A percentile compares a stretch with the other conserved stretches of the same genome.
phyloP scores from a whole-genome alignment of 2,797 vertebrate species.

The Phoebastria nigripes region DNA sequence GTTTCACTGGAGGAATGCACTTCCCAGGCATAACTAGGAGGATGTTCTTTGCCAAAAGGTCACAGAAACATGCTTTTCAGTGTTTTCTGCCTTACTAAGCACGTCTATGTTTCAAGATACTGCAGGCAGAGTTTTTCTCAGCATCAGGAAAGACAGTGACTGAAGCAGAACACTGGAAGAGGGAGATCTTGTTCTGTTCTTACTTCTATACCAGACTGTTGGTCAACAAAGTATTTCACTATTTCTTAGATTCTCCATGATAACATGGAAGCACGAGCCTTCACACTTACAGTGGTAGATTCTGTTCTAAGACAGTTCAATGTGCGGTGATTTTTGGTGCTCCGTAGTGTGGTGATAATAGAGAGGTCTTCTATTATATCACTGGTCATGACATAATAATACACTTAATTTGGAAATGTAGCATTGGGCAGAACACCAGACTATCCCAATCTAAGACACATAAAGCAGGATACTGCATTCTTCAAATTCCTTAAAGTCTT shows the following conservation, averaged over 20 bases:
- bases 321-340: rapidly evolving
- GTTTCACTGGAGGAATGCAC: background rate
- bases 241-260: background rate
- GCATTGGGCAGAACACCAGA: background rate
- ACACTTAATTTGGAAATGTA: background rate
- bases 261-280: background rate
- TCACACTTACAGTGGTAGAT: background rate
- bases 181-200: background rate
- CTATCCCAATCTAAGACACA: background rate
- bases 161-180: background rate
- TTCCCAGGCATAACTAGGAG: background rate
- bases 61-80: background rate
- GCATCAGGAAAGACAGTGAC: background rate
- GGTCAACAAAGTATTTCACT: background rate
- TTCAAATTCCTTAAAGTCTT: background rate
- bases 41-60: background rate
- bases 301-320: background rate
- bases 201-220: background rate
- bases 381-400: background rate
- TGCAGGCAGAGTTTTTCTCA: background rate
- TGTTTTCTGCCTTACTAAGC: background rate
- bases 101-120: background rate
- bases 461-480: background rate
- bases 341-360: background rate
- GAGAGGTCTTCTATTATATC: background rate